Percentiles rank a stretch among this genome's conserved stretches.
phyloP scores from a whole-genome alignment of 2,888 invertebrate species.

The Lasioglossum morio region DNA sequence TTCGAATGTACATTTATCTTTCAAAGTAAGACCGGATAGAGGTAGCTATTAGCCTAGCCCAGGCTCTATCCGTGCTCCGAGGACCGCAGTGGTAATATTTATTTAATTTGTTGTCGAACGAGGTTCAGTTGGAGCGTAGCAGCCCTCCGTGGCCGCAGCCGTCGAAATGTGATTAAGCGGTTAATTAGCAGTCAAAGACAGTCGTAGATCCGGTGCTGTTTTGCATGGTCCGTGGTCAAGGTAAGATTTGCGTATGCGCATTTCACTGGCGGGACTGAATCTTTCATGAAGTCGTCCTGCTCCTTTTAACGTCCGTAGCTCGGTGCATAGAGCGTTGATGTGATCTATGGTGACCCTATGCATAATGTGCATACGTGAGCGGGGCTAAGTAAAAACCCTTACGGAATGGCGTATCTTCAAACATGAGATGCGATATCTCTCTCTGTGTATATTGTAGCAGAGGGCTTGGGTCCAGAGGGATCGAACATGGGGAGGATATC shows the following conservation, averaged over 20 bases:
- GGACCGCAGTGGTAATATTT: neutral
- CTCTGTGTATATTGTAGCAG: constrained; percentile 2
- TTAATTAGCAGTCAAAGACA: constrained; percentile 34
- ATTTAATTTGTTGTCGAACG: neutral
- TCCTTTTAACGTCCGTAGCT: constrained; percentile 63
- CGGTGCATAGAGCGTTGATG: constrained; percentile 49
- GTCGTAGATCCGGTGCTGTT: constrained; percentile 7
- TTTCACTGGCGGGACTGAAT: constrained; percentile 56
- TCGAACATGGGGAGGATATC: neutral
- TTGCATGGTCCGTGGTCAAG: constrained; percentile 18
- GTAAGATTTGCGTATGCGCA: constrained; percentile 38
- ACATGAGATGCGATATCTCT: constrained; percentile 40
- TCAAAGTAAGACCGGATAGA: neutral
- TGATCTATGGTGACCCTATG: constrained; percentile 59
- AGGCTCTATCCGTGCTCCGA: neutral
- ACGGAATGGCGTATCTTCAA: constrained; percentile 51
- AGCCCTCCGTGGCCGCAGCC: neutral
- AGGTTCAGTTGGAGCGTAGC: neutral
- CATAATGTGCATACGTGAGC: constrained; percentile 67
- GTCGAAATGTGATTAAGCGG: constrained; percentile 41
- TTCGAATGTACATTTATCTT: neutral
- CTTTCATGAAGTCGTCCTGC: constrained; percentile 72
- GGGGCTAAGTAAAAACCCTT: constrained; percentile 38
- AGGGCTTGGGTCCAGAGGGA: neutral
- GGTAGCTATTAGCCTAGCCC: neutral